A percentile compares a stretch with the other conserved stretches of the same genome.
These are phyloP conservation scores for Pedicia rivosa DNA, from an alignment of 2,888 invertebrate species.

Conservation along the genomic window DNA sequence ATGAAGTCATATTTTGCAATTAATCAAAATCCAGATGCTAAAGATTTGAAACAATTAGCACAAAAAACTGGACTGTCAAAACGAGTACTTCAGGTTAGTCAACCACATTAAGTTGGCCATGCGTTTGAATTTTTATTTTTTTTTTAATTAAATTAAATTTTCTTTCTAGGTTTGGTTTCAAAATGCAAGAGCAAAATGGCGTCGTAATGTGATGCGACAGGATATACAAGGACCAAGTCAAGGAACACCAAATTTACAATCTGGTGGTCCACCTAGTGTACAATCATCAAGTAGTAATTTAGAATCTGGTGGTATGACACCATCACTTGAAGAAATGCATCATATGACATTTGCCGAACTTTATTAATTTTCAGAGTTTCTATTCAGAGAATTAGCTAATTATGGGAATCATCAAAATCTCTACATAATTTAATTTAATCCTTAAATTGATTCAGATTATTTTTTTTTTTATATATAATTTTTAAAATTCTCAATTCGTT, in stretches of 20 bases:
- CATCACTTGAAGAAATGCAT: constrained; percentile 15
- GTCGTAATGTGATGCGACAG: constrained; percentile 70
- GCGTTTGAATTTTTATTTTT: background rate
- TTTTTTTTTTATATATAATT: too few species aligned
- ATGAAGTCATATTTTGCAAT: constrained; percentile 96
- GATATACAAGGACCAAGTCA: constrained; percentile 31
- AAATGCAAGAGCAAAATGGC: constrained; percentile 91
- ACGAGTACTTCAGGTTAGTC: constrained; percentile 74
- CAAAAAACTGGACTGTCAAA: constrained; percentile 93
- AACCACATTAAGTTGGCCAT: background rate
- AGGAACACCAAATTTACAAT: constrained; percentile 1
- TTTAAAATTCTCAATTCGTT: too few species aligned
- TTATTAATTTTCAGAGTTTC: too few species aligned
- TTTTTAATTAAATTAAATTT: background rate
- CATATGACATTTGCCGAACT: constrained; percentile 15
- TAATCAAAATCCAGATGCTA: constrained; percentile 96
- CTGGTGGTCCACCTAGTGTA: constrained; percentile 12
- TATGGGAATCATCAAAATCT: too few species aligned
- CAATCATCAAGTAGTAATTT: constrained; percentile 12
- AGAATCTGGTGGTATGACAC: constrained; percentile 12
- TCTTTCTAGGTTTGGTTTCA: constrained; percentile 82
- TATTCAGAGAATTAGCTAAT: too few species aligned
- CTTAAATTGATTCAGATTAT: too few species aligned
- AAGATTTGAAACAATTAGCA: constrained; percentile 87
- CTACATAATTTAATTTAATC: too few species aligned